phyloP scores from a whole-genome alignment of 2,113 vertebrate genomes.

The Pungitius pungitius region DNA sequence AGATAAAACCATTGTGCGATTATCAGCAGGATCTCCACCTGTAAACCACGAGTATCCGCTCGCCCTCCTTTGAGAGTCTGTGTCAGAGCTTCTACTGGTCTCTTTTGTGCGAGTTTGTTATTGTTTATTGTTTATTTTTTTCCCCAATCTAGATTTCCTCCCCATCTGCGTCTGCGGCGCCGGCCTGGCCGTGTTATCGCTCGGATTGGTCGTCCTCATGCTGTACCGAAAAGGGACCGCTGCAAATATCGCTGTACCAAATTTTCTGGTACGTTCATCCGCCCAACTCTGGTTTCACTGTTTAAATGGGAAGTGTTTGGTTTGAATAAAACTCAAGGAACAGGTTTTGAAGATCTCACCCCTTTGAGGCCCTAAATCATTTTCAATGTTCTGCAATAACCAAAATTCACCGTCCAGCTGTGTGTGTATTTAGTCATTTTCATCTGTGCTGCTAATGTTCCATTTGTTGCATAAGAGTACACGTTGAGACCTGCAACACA shows the following conservation, averaged over 20 bases:
- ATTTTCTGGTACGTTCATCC: conserved; percentile 12
- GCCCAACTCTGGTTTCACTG: background rate
- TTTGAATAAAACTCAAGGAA: background rate
- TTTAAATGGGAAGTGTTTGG: background rate
- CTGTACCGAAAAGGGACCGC: conserved; percentile 25
- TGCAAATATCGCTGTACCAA: fast-evolving
- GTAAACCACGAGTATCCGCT: background rate
- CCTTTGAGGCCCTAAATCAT: too few species aligned
- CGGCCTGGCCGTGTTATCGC: fast-evolving
- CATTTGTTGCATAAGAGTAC: too few species aligned
- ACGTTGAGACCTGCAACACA: too few species aligned
- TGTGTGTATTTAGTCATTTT: too few species aligned
- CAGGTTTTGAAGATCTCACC: background rate
- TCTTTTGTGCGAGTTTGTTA: background rate
- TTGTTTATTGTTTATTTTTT: too few species aligned
- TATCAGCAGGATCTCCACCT: too few species aligned
- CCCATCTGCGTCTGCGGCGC: fast-evolving
- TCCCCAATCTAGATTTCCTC: too few species aligned
- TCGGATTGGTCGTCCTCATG: background rate
- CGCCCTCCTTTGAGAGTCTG: background rate
- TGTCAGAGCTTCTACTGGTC: background rate
- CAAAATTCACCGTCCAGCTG: too few species aligned
- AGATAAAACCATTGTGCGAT: too few species aligned
- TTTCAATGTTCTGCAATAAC: too few species aligned
- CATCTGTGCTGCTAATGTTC: too few species aligned